Base-by-base conservation (phyloP, 1,140 invertebrate genomes). In the Theocolax elegans region DNA sequence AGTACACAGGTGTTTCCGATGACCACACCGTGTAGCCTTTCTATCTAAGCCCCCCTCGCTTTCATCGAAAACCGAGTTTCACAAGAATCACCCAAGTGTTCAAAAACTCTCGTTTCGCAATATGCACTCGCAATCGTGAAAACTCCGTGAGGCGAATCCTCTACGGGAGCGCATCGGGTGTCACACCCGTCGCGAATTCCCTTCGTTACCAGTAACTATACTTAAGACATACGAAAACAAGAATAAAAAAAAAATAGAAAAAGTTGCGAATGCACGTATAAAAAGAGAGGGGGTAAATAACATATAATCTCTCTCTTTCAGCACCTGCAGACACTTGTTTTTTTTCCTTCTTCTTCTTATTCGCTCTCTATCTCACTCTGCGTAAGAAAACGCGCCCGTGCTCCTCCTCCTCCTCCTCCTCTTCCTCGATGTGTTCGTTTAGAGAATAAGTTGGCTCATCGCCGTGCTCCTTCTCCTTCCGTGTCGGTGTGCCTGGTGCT, bases 351-450 rank as follows among this genome's bases (percentile, higher is more conserved):
- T 35, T 12, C 8, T 35, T 31, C 42, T 48, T 44, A 19, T 19
- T 48, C 51, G 27, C 17, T n/a, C 15, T 44, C 27, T 59, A 9
- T 51, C 46, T 38, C 46, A 46, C 38, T 44, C 4, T 35, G 42
- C 44, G 66, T 6, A 35, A 60, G 66, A 68, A 67, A 68, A 68
- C 56, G 56, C n/a, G n/a, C 65, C 65, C 65, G 65, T 67, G 44
- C 46, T 48, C n/a, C 56, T 51, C 31, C 13, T 35, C 31, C 31
- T 35, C 4, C 31, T 35, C 31, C 10, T 35, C 10, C 31, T 35
- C 31, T 58, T 21, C 59, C 42, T 17, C 31, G 46, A 42, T 13
- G n/a, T n/a, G n/a, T n/a, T n/a, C n/a, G n/a, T n/a, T n/a, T n/a
- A n/a, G n/a, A n/a, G n/a, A n/a, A n/a, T n/a, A n/a, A n/a, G n/a